These are phyloP conservation scores for Drosophila rufa DNA, from an alignment of 1,140 invertebrate genomes.

Conservation along the genomic window DNA sequence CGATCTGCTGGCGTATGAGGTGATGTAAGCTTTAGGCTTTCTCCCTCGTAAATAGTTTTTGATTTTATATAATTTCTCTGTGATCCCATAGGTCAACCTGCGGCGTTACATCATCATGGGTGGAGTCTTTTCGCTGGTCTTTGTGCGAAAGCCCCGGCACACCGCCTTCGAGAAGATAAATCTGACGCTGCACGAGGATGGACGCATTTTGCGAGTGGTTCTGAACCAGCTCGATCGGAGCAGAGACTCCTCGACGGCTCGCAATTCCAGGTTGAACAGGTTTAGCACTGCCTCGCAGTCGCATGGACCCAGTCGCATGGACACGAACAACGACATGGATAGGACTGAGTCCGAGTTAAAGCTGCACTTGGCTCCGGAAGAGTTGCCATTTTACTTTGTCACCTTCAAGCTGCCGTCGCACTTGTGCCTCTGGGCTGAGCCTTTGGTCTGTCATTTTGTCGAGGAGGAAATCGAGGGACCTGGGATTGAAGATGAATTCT, in stretches of 20 bases:
- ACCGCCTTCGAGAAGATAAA: conserved; percentile 56
- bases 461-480: conserved; percentile 38
- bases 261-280: no score
- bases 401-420: conserved; percentile 57
- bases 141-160: conserved; percentile 58
- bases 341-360: background rate
- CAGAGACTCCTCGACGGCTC: no score
- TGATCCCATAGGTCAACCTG: conserved; percentile 57
- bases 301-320: background rate
- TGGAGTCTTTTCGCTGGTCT: conserved; percentile 60
- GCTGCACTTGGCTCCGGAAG: conserved; percentile 25
- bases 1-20: conserved; percentile 49
- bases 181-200: conserved; percentile 64
- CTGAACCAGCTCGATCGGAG: background rate
- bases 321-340: background rate
- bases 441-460: conserved; percentile 62
- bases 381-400: conserved; percentile 57
- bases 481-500: background rate
- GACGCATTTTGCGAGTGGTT: conserved; percentile 32
- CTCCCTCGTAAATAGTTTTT: no score
- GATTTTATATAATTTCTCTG: no score
- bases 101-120: conserved; percentile 65
- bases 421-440: conserved; percentile 65
- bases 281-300: background rate
- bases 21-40: no score